Evolutionary conservation across 1,140 invertebrate genomes (phyloP).

Genomic region (Holotrichia oblita): DNA sequence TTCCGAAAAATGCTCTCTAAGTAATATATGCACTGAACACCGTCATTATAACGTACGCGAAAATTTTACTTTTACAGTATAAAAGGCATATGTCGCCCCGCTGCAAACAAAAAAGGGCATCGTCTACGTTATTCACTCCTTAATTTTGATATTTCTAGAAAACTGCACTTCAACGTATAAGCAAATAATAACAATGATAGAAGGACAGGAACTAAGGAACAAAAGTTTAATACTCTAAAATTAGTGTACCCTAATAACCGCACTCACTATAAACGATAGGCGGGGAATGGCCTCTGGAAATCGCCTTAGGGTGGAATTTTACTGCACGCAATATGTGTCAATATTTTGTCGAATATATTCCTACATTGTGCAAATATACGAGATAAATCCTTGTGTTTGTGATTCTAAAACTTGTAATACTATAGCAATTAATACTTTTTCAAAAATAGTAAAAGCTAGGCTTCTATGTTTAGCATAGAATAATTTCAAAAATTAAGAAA

Average conservation of each 20-base stretch:
- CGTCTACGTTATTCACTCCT: constrained; percentile 3
- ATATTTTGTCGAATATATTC: not conserved
- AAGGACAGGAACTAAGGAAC: constrained; percentile 7
- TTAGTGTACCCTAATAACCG: constrained; percentile 13
- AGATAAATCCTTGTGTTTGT: too few species aligned
- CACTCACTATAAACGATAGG: constrained; percentile 9
- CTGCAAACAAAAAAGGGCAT: constrained; percentile 4
- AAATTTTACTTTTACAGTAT: not conserved
- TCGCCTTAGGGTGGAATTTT: not conserved
- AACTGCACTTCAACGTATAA: constrained; percentile 24
- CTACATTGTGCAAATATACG: too few species aligned
- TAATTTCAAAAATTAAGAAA: too few species aligned
- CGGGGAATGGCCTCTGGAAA: not conserved
- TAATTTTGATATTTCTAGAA: constrained; percentile 19
- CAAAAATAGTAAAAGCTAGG: too few species aligned
- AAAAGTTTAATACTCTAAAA: constrained; percentile 11
- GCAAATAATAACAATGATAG: constrained; percentile 30
- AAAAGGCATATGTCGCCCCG: constrained; percentile 14
- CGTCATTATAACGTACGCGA: constrained; percentile 5
- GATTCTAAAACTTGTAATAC: too few species aligned
- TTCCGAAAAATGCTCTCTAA: constrained; percentile 19
- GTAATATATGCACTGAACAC: constrained; percentile 25
- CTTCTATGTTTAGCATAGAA: too few species aligned
- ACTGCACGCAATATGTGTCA: not conserved
- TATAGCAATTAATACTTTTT: too few species aligned